Base-by-base conservation (phyloP, 2,113 vertebrate genomes). In the Hippocampus barbouri region DNA sequence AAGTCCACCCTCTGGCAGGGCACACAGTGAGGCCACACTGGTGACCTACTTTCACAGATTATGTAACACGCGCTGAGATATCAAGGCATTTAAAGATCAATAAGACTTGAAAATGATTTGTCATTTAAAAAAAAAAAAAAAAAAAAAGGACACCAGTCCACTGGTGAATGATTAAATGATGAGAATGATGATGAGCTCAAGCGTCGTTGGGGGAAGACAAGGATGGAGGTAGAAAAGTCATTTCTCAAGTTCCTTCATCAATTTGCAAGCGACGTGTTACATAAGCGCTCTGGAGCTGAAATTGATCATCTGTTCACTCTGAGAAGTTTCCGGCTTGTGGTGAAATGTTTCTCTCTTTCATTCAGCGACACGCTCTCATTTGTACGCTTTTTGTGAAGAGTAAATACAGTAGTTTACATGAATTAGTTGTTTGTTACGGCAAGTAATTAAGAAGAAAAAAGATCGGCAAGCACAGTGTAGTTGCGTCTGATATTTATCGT, bases 201-300 rank as follows among this genome's bases (percentile, higher is more conserved):
- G 30, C 15, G 34, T 15, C 2, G 18, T 3, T 34, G 59, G 14
- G 6, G 59, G 27, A 7, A 61, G 40, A 73, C 23, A 70, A 70
- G 72, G 18, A 34, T 14, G 7, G 23, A 57, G 64, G 20, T 15
- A 15, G 56, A 59, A 59, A 27, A 59, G 23, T 59, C 53, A 5
- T 49, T 45, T 75, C 51, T 20, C 10, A 54, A 62, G 38, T 62
- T 40, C 60, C 34, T 62, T 11, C 21, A 62, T 62, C 38, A 21
- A 38, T 11, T 59, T 14, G 23, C 56, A 47, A 38, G 43, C 12
- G 8, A 14, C 27, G 9, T 59, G 27, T 56, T 66, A 57, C 60
- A 25, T 63, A 71, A 76, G 30, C 67, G 63, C 54, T 51, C 30
- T 21, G 15, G 15, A 60, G 59, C 61, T 69, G 14, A 9, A 27